Percentiles rank a stretch among this genome's conserved stretches.
These are phyloP conservation scores for Hartigia nigra DNA, from an alignment of 2,888 invertebrate genomes.

Conservation along the genomic window DNA sequence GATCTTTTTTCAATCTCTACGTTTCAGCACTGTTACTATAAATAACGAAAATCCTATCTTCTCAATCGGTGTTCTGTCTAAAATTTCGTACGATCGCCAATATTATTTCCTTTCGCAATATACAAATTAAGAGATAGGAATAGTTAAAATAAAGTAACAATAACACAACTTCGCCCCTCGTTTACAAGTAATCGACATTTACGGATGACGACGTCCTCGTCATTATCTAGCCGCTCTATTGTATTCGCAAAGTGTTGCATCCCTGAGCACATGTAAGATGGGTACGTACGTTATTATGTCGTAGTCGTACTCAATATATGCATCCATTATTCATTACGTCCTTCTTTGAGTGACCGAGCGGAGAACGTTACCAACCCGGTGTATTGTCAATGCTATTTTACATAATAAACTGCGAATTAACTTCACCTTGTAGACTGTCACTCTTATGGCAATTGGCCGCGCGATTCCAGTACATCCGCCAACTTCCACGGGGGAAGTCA, in stretches of 20 bases:
- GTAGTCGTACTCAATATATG: neutral
- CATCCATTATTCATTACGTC: constrained; percentile 32
- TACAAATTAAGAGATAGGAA: neutral
- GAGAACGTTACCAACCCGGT: constrained; percentile 8
- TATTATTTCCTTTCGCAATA: too few relatives aligned
- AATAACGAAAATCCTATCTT: neutral
- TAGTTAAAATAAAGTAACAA: neutral
- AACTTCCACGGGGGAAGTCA: neutral
- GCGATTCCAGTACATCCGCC: neutral
- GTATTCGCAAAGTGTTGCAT: neutral
- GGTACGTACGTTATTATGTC: neutral
- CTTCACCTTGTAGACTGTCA: constrained; percentile 11
- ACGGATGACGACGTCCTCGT: neutral
- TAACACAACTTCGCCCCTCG: neutral
- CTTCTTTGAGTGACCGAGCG: constrained; percentile 22
- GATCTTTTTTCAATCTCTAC: too few relatives aligned
- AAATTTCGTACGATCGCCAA: neutral
- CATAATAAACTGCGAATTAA: constrained; percentile 37
- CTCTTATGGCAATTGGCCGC: neutral
- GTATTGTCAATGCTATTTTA: constrained; percentile 33
- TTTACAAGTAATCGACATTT: neutral
- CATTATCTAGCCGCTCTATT: neutral
- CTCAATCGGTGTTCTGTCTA: neutral
- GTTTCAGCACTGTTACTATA: neutral
- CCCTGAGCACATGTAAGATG: neutral